These are phyloP conservation scores for Coranthus polyacanthus DNA, from an alignment of 2,797 vertebrate species.

Conservation along the genomic window DNA sequence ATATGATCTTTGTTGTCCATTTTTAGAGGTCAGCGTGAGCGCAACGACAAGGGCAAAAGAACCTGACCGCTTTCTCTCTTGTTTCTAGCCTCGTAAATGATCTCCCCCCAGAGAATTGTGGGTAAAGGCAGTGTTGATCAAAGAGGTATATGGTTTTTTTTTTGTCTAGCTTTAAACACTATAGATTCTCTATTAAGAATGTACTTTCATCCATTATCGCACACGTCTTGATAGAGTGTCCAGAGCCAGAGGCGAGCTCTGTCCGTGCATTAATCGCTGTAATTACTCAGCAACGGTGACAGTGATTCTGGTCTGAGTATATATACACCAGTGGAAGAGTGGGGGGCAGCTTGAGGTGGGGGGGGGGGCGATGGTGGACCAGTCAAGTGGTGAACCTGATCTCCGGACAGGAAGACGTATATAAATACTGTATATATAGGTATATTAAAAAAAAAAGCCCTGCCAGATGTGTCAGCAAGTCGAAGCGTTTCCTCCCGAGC, in stretches of 20 bases:
- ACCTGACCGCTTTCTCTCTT: constrained; percentile 61
- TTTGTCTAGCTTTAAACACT: constrained; percentile 35
- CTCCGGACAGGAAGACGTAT: constrained; percentile 31
- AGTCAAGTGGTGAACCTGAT: constrained; percentile 54
- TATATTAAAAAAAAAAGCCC: not conserved
- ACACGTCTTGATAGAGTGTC: constrained; percentile 67
- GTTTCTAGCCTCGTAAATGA: constrained; percentile 56
- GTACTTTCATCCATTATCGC: constrained; percentile 53
- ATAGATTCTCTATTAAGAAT: constrained; percentile 67
- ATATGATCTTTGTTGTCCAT: constrained; percentile 82
- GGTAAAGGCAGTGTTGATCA: constrained; percentile 56
- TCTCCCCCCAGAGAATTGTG: constrained; percentile 68
- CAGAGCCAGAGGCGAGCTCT: constrained; percentile 53
- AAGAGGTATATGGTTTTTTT: constrained; percentile 38
- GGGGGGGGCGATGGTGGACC: not conserved
- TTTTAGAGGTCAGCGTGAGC: constrained; percentile 78
- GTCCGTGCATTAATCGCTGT: constrained; percentile 69
- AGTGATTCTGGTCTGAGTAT: constrained; percentile 55
- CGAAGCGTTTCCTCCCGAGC: not conserved
- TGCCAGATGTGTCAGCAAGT: constrained; percentile 17
- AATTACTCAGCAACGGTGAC: constrained; percentile 70
- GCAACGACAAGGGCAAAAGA: constrained; percentile 69
- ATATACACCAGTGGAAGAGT: constrained; percentile 25
- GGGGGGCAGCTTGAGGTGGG: not conserved
- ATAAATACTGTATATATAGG: too few relatives aligned